Percentiles rank a stretch among this genome's conserved stretches.
These are phyloP conservation scores for Oscheius sp. DNA, from an alignment of 2,888 invertebrate genomes.

Conservation along the genomic window DNA sequence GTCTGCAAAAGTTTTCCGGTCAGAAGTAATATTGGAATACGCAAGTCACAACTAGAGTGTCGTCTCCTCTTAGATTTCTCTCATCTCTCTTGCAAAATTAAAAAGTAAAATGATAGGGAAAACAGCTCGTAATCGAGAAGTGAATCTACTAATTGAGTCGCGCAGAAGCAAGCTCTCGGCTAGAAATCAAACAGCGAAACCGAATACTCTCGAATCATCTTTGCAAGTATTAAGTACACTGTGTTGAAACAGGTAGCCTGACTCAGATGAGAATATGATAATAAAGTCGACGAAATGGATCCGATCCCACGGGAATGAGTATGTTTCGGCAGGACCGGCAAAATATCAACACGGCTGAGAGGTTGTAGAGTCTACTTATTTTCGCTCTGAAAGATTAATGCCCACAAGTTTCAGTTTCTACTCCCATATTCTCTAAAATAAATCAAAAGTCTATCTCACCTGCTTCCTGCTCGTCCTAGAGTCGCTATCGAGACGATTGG, in stretches of 20 bases:
- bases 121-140: neutral
- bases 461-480: neutral
- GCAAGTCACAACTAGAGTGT: no score
- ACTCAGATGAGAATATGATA: constrained; percentile 6
- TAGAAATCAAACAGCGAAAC: neutral
- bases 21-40: neutral
- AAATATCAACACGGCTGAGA: neutral
- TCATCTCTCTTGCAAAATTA: neutral
- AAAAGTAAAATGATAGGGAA: neutral
- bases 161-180: neutral
- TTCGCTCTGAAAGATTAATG: no score
- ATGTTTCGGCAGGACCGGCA: neutral
- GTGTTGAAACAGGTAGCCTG: neutral
- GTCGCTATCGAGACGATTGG: neutral
- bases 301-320: neutral
- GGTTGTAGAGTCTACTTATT: no score
- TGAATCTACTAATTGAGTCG: neutral
- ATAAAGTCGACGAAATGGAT: neutral
- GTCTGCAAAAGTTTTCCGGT: neutral
- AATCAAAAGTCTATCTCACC: neutral
- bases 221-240: neutral
- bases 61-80: neutral
- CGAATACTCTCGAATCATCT: neutral
- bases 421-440: neutral
- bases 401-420: no score